Evolutionary conservation across 2,888 invertebrate genomes (phyloP), one percentile per base, ranked within the genome.

Genomic region (Acronicta leporina): DNA sequence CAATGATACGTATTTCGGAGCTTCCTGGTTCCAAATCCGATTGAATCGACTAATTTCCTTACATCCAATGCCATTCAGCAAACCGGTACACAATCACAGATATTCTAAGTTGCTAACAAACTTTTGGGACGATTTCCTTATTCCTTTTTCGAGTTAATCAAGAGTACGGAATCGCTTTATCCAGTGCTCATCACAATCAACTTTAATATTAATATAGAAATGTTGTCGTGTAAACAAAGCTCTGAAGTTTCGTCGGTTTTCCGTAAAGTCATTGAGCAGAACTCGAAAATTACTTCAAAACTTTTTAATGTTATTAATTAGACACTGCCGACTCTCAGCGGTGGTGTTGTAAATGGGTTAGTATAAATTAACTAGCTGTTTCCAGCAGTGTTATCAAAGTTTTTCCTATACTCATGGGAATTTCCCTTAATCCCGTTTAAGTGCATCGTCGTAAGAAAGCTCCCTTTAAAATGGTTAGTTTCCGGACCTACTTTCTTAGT

Each of bases 231-330:
- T 73, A 70, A 77, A 76, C 66, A 68, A 58, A 51, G 51, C 42
- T 49, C 38, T 35, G 8, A 57, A 70, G 55, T 58, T 63, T 46
- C 46, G 27, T n/a, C 55, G 50, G 49, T 48, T 27, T 68, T 48
- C 45, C 43, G 5, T 49, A 27, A 63, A 82, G 74, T 73, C 70
- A 78, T 70, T 66, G 68, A 53, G 42, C 53, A 57, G 55, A 82
- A 82, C 74, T 86, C 79, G 62, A 67, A 79, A 84, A 82, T 87
- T 83, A 79, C 81, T 83, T 75, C 58, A 45, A 57, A 82, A 82
- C 79, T 85, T 82, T 73, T 77, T 70, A 79, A 81, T 80, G 79
- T 82, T 84, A 85, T 84, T 84, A 86, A 84, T 83, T 79, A 78
- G 68, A 52, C 33, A 47, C 62, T 61, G 49, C 10, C 60, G 63